phyloP scores from a whole-genome alignment of 2,888 invertebrate genomes.

The Choreutis nemorana region DNA sequence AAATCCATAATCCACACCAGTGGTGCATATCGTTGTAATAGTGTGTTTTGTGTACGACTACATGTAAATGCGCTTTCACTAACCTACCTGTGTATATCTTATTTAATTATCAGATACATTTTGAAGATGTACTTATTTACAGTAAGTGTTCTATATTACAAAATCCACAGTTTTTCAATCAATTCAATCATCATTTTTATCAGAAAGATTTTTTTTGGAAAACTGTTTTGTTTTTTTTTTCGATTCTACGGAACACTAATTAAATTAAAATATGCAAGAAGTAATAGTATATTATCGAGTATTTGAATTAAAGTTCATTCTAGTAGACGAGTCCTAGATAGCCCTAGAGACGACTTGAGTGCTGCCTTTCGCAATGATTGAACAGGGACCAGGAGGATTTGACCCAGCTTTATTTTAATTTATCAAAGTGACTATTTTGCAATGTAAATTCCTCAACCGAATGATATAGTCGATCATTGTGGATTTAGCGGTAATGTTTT shows the following conservation, averaged over 20 bases:
- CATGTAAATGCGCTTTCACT: too few relatives aligned
- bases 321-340: constrained; percentile 32
- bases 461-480: constrained; percentile 25
- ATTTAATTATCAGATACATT: too few relatives aligned
- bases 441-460: constrained; percentile 43
- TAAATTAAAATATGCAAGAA: too few relatives aligned
- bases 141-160: too few relatives aligned
- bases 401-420: constrained; percentile 59
- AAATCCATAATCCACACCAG: constrained; percentile 66
- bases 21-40: constrained; percentile 54
- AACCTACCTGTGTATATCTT: too few relatives aligned
- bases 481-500: constrained; percentile 22
- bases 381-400: constrained; percentile 57
- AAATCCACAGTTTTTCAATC: too few relatives aligned
- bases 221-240: too few relatives aligned
- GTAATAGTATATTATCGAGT: constrained; percentile 24
- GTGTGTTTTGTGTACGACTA: background rate
- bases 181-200: too few relatives aligned
- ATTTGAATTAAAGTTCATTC: constrained; percentile 28
- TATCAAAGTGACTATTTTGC: constrained; percentile 60
- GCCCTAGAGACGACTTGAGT: constrained; percentile 47
- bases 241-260: too few relatives aligned
- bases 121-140: too few relatives aligned
- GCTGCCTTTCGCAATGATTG: constrained; percentile 58
- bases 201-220: too few relatives aligned